A percentile compares a stretch with the other conserved stretches of the same genome.
These are phyloP conservation scores for Platysteira castanea DNA, from an alignment of 2,113 vertebrate genomes.

Conservation along the genomic window DNA sequence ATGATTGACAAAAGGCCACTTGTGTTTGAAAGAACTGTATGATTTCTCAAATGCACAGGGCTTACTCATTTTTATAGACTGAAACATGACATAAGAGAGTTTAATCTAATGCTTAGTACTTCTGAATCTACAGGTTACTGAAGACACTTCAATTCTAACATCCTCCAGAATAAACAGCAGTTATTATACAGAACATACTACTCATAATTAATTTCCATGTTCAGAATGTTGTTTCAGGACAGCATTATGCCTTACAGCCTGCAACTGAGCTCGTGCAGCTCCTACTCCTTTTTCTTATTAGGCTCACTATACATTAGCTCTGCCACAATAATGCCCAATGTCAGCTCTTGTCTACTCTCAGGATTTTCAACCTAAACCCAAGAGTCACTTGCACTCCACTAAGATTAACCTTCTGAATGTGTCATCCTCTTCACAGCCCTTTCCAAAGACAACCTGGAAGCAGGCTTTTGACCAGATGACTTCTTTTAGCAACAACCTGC, in stretches of 20 bases:
- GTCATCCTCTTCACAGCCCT: neutral
- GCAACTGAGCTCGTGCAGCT: neutral
- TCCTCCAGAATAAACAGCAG: neutral
- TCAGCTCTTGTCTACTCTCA: neutral
- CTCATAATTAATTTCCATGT: neutral
- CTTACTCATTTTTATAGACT: neutral
- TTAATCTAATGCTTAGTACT: neutral
- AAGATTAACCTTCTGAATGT: neutral
- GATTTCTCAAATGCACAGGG: neutral
- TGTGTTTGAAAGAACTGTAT: neutral
- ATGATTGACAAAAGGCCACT: neutral
- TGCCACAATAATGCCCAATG: neutral
- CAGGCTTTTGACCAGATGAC: neutral
- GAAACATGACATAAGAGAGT: neutral
- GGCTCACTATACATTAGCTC: neutral
- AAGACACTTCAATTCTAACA: neutral
- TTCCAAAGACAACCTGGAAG: neutral
- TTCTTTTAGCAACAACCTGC: neutral
- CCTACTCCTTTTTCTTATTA: neutral
- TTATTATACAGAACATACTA: fast-evolving
- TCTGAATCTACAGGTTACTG: neutral
- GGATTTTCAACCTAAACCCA: neutral
- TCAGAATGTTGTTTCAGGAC: neutral
- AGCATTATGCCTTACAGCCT: neutral
- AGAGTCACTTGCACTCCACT: neutral